A percentile compares a stretch with the other conserved stretches of the same genome.
Evolutionary conservation across 2,888 invertebrate genomes (phyloP).

Genomic region (Nipponacmea schrenckii): DNA sequence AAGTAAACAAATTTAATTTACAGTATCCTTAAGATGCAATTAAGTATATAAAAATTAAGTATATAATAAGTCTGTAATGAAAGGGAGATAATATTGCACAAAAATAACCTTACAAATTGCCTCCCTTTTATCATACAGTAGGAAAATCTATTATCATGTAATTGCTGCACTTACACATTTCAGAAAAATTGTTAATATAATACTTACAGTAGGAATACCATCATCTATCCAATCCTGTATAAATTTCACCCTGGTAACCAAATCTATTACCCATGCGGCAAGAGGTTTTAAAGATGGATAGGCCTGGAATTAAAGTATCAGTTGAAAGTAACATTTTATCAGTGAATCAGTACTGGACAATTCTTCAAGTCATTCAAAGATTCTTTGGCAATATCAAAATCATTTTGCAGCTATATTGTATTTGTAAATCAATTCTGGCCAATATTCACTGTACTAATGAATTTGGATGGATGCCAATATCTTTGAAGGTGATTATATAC

Average conservation of each 20-base stretch:
- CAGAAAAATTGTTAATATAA: no score
- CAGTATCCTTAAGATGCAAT: not conserved
- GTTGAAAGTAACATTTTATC: not conserved
- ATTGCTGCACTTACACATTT: no score
- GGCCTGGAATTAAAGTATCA: conserved; percentile 50
- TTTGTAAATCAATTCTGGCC: no score
- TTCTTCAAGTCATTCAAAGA: not conserved
- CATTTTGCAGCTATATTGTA: no score
- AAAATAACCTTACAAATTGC: not conserved
- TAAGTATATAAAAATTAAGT: not conserved
- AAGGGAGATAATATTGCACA: conserved; percentile 9
- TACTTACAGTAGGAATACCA: conserved; percentile 64
- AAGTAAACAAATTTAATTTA: not conserved
- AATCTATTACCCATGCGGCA: conserved; percentile 67
- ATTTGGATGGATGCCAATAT: not conserved
- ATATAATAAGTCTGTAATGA: not conserved
- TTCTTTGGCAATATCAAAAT: no score
- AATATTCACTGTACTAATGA: not conserved
- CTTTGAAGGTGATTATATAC: not conserved
- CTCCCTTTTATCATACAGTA: not conserved
- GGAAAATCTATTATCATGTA: no score
- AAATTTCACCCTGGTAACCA: conserved; percentile 63
- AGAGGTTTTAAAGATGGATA: conserved; percentile 69
- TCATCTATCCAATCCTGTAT: conserved; percentile 66
- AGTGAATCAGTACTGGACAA: not conserved